Evolutionary conservation across 2,113 vertebrate species (phyloP).

Genomic region (Gambusia affinis): DNA sequence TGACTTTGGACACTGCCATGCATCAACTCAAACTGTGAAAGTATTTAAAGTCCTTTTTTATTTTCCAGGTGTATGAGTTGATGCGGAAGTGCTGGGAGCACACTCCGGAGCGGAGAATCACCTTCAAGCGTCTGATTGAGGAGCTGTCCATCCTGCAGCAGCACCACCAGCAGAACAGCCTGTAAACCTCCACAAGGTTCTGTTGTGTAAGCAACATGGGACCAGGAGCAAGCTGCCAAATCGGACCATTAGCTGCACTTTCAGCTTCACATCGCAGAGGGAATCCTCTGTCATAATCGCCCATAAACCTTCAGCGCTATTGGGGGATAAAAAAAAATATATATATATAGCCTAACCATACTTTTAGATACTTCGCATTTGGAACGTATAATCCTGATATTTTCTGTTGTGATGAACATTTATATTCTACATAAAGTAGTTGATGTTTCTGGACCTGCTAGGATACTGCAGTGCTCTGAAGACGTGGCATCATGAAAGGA

Average conservation of each 20-base stretch:
- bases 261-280: conserved; percentile 8
- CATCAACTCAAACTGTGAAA: too few species aligned
- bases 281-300: not conserved
- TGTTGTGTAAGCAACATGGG: not conserved
- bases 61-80: conserved; percentile 87
- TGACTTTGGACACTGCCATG: too few species aligned
- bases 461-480: not conserved
- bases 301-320: conserved; percentile 13
- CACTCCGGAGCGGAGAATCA: conserved; percentile 84
- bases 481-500: not conserved
- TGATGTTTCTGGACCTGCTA: not conserved
- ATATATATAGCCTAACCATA: not conserved
- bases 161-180: conserved; percentile 10
- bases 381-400: not conserved
- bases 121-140: conserved; percentile 88
- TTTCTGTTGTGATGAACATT: not conserved
- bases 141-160: conserved; percentile 85
- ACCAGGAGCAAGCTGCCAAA: not conserved
- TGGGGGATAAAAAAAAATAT: not conserved
- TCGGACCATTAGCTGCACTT: conserved; percentile 23
- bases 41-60: not conserved
- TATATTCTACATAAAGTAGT: not conserved
- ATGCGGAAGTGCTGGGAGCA: conserved; percentile 94
- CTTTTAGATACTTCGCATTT: not conserved
- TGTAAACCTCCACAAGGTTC: not conserved